A percentile compares a stretch with the other conserved stretches of the same genome.
phyloP scores from a whole-genome alignment of 2,888 invertebrate genomes.

The Blastobasis lacticolella region DNA sequence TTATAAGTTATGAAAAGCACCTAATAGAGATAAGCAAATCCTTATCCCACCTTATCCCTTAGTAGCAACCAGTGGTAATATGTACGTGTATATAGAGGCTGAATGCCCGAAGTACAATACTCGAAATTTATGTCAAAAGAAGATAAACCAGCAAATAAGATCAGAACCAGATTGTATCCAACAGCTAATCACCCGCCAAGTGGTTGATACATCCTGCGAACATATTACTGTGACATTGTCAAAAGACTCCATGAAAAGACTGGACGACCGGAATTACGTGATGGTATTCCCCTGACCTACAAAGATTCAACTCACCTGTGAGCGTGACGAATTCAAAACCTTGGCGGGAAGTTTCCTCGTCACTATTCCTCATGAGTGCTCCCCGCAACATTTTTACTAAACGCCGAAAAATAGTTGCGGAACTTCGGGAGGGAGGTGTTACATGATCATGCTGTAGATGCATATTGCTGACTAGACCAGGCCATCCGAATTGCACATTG shows the following conservation, averaged over 20 bases:
- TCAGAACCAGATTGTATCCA: slow-evolving; percentile 8
- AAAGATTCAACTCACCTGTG: too few species aligned
- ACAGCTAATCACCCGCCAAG: too few species aligned
- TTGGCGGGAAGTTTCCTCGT: slow-evolving; percentile 16
- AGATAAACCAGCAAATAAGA: slow-evolving; percentile 1
- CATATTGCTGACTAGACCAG: too few species aligned
- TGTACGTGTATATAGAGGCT: slow-evolving; percentile 14
- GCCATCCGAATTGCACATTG: too few species aligned
- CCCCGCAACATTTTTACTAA: too few species aligned
- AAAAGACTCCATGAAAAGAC: slow-evolving; percentile 13
- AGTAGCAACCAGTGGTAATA: slow-evolving; percentile 4
- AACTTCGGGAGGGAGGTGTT: too few species aligned
- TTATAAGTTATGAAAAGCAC: slow-evolving; percentile 8
- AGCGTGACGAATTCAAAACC: slow-evolving; percentile 12
- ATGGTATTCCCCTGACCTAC: too few species aligned
- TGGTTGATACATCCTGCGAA: slow-evolving; percentile 12
- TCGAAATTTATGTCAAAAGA: slow-evolving; percentile 12
- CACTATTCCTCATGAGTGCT: slow-evolving; percentile 7
- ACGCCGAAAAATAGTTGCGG: too few species aligned
- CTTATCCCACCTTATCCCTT: slow-evolving; percentile 7
- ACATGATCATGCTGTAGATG: too few species aligned
- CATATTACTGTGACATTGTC: slow-evolving; percentile 13
- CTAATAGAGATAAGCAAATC: slow-evolving; percentile 9
- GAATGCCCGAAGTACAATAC: slow-evolving; percentile 14
- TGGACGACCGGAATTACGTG: too few species aligned